phyloP scores from a whole-genome alignment of 2,888 invertebrate genomes.

The Lasioglossum figueresi region DNA sequence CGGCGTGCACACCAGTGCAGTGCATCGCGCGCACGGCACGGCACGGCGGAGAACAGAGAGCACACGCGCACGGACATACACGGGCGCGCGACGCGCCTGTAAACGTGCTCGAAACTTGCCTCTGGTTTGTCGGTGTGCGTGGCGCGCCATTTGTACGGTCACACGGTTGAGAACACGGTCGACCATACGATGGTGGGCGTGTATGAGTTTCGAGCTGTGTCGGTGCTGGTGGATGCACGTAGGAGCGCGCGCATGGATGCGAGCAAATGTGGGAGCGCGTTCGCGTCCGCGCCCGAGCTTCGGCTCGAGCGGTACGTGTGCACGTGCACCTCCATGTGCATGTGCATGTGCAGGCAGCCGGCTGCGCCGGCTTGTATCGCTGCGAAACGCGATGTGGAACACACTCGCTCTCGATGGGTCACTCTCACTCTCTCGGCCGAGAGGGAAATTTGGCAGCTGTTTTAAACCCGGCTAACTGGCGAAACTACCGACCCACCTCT shows the following conservation, averaged over 20 bases:
- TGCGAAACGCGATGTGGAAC: conserved; percentile 78
- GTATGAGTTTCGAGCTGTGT: not conserved
- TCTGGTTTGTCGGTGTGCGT: conserved; percentile 45
- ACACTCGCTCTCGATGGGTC: conserved; percentile 83
- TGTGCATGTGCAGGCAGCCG: conserved; percentile 59
- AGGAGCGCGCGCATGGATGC: conserved; percentile 66
- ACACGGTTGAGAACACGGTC: conserved; percentile 15
- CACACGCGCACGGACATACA: not conserved
- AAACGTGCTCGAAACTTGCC: conserved; percentile 53
- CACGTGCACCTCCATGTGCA: conserved; percentile 14
- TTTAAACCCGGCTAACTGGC: conserved; percentile 81
- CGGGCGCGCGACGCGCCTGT: not conserved
- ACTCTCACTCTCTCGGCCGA: conserved; percentile 83
- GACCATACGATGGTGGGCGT: not conserved
- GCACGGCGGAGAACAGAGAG: not conserved
- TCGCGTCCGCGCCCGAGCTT: not conserved
- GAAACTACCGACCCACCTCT: conserved; percentile 74
- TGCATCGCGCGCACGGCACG: not conserved
- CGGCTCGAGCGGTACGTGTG: not conserved
- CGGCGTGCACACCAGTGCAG: not conserved
- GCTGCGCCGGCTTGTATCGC: conserved; percentile 64
- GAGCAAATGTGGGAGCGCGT: conserved; percentile 49
- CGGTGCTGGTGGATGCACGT: conserved; percentile 23
- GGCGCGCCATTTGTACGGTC: conserved; percentile 41
- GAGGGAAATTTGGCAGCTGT: conserved; percentile 84